Evolutionary conservation across 2,797 vertebrate species (phyloP).

Genomic region (Tragelaphus oryx): DNA sequence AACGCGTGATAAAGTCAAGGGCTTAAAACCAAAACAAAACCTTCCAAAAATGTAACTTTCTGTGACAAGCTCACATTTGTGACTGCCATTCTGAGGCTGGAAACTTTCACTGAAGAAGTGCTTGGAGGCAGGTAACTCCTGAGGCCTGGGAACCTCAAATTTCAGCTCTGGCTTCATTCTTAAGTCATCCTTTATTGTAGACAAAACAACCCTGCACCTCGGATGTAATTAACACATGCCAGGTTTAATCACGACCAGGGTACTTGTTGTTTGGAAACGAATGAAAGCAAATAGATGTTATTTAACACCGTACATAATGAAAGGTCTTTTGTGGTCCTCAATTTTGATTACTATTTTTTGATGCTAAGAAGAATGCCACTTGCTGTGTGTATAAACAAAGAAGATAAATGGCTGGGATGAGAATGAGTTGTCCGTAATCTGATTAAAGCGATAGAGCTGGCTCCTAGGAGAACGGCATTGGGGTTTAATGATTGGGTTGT

Average conservation of each 20-base stretch:
- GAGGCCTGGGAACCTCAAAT: conserved; percentile 1
- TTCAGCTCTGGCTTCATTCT: conserved; percentile 53
- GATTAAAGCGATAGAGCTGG: conserved; percentile 80
- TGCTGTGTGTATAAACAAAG: conserved; percentile 76
- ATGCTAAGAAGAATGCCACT: conserved; percentile 79
- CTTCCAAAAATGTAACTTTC: neutral
- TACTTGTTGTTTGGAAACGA: conserved; percentile 75
- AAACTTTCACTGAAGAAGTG: neutral
- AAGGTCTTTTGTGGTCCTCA: conserved; percentile 71
- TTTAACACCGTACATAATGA: conserved; percentile 73
- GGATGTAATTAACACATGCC: conserved; percentile 73
- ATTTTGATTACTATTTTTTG: conserved; percentile 76
- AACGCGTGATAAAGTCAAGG: conserved; percentile 61
- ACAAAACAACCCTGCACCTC: conserved; percentile 61
- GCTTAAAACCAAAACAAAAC: conserved; percentile 35
- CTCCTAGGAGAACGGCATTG: conserved; percentile 78
- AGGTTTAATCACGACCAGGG: conserved; percentile 75
- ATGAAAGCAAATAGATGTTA: conserved; percentile 77
- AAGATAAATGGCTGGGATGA: conserved; percentile 79
- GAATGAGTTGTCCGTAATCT: conserved; percentile 81
- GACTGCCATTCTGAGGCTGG: neutral
- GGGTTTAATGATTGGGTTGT: conserved; percentile 83
- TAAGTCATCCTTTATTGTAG: conserved; percentile 64
- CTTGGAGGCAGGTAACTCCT: neutral
- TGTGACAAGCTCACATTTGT: neutral